These are phyloP conservation scores for Aepyceros melampus DNA, from an alignment of 2,113 vertebrate species.

Conservation along the genomic window DNA sequence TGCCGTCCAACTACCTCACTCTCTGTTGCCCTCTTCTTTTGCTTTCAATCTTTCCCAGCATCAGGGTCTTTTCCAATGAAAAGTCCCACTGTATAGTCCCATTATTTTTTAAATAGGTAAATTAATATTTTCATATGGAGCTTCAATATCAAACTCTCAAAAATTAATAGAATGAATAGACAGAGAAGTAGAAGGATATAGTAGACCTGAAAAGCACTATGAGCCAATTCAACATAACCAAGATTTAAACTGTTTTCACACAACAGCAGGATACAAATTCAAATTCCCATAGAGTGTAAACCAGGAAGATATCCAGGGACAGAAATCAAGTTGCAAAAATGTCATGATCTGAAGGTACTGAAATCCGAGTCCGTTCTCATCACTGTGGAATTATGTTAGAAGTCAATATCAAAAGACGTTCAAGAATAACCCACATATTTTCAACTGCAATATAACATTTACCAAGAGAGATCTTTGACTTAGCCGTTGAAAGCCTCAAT, in stretches of 20 bases:
- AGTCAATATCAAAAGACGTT: not conserved
- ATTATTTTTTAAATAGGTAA: not conserved
- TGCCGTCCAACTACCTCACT: not conserved
- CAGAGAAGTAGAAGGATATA: not conserved
- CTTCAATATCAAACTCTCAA: not conserved
- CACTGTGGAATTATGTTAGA: not conserved
- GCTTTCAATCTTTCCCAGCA: not conserved
- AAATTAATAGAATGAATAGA: not conserved
- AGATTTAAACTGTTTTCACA: not conserved
- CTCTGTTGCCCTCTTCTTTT: not conserved
- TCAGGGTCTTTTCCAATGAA: not conserved
- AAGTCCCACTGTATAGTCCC: not conserved
- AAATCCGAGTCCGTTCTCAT: not conserved
- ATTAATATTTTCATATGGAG: not conserved
- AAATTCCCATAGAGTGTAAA: not conserved
- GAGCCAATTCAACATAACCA: not conserved
- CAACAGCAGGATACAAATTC: not conserved
- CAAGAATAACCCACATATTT: not conserved
- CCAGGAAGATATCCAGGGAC: not conserved
- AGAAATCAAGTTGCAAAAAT: not conserved
- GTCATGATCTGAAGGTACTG: not conserved
- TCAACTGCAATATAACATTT: not conserved
- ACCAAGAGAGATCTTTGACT: not conserved
- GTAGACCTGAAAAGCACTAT: not conserved
- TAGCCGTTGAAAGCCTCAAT: not conserved